Percentiles rank a stretch among this genome's conserved stretches.
These are phyloP conservation scores for Sinonovacula constricta DNA, from an alignment of 1,140 invertebrate species.

Conservation along the genomic window DNA sequence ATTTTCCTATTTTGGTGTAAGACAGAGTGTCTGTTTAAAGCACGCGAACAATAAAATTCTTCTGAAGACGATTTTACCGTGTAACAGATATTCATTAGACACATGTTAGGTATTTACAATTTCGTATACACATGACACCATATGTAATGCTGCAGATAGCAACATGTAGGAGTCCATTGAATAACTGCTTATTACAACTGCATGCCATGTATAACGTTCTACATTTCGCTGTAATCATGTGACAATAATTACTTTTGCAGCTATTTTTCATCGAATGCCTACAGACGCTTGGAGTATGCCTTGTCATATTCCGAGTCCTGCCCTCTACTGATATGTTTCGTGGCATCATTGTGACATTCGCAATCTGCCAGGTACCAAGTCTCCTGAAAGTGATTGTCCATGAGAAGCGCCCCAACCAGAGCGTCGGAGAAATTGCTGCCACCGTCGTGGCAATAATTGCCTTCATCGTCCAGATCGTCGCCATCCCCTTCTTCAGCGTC, in stretches of 20 bases:
- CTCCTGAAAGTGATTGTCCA: conserved; percentile 69
- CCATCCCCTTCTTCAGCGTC: conserved; percentile 60
- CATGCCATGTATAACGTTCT: too few species aligned
- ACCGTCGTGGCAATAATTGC: conserved; percentile 58
- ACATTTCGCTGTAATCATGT: too few species aligned
- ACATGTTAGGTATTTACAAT: too few species aligned
- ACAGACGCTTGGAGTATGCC: conserved; percentile 67
- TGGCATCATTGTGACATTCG: conserved; percentile 69
- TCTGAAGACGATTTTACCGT: too few species aligned
- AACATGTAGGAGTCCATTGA: too few species aligned
- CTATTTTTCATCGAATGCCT: conserved; percentile 69
- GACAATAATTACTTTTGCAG: conserved; percentile 64
- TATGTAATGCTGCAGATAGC: too few species aligned
- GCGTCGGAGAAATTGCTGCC: conserved; percentile 56
- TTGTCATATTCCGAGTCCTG: conserved; percentile 72
- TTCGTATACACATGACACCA: too few species aligned
- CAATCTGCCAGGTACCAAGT: conserved; percentile 71
- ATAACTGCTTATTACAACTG: too few species aligned
- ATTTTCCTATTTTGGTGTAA: too few species aligned
- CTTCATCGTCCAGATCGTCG: conserved; percentile 62
- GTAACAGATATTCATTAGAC: too few species aligned
- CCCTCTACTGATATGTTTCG: conserved; percentile 73
- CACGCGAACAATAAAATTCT: too few species aligned
- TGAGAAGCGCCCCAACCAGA: conserved; percentile 55
- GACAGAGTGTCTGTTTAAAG: too few species aligned